Evolutionary conservation across 92 coral and sea anemone species (phyloP), one percentile per base, ranked within the genome.

Genomic region (Porites lobata): DNA sequence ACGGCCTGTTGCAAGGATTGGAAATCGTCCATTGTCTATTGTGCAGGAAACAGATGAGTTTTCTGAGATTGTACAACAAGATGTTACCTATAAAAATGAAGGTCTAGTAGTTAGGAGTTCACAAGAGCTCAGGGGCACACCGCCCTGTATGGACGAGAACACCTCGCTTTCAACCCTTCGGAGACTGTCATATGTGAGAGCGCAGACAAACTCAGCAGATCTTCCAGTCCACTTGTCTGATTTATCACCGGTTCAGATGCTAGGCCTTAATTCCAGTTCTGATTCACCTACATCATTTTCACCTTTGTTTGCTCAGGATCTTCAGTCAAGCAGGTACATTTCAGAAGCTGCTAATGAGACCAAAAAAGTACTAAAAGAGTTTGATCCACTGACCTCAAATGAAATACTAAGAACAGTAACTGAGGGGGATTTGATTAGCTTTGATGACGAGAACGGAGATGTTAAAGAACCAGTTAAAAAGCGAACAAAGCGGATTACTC

Each of bases 101-200:
- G 78, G 22, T 24, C 79, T 70, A 24, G 84, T 62, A n/a, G 88
- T 81, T 9, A 80, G 69, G 90, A 72, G 77, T 9, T 58, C 84
- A 59, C 82, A 86, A 66, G 91, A 85, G 61, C 80, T 43, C 20
- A 76, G 76, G n/a, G 71, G 75, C 58, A 72, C 92, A 47, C 81
- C 94, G 21, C 80, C 86, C 67, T 58, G 90, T 61, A 11, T 77
- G 10, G 92, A 85, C 18, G 87, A 85, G 22, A 86, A 56, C 75
- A 78, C 68, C 18, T 87, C 92, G 71, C 78, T 61, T 18, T 88
- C 92, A 43, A 86, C 94, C 12, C 89, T 93, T 1, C 96, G 98
- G 43, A 88, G 99, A 67, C 95, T 98, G 72, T 98, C 99, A 51
- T 98, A 98, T 80, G 92, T 98, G 4, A 86, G 82, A 69, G 99